Evolutionary conservation across 2,113 vertebrate species (phyloP).

Genomic region (Callospermophilus lateralis): DNA sequence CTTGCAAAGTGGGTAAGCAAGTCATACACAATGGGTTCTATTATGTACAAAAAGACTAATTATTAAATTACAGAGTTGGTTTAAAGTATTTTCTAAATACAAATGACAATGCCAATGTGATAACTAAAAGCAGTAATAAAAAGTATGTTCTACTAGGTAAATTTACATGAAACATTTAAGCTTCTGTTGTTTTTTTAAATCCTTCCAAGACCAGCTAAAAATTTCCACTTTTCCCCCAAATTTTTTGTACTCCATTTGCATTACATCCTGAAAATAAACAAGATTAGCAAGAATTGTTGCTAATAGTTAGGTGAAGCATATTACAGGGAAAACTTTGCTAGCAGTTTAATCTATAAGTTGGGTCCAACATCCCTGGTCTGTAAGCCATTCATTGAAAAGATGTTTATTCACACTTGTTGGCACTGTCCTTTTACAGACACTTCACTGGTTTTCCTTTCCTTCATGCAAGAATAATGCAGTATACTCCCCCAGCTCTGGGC

Average conservation of each 20-base stretch:
- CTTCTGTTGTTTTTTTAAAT: neutral
- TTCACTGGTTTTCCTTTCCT: neutral
- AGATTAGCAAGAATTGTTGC: neutral
- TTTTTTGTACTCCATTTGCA: conserved; percentile 47
- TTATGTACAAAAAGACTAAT: conserved; percentile 75
- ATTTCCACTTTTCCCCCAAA: neutral
- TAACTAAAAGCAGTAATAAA: conserved; percentile 73
- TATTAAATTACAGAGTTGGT: conserved; percentile 80
- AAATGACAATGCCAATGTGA: conserved; percentile 59
- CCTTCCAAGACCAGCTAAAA: neutral
- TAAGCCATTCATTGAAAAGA: neutral
- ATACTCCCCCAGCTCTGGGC: neutral
- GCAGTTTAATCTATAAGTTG: neutral
- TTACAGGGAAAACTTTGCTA: neutral
- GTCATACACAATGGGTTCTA: conserved; percentile 50
- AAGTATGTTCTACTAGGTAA: conserved; percentile 76
- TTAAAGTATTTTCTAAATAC: conserved; percentile 75
- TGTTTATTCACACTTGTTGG: neutral
- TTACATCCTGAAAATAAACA: conserved; percentile 66
- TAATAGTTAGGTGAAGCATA: conserved; percentile 60
- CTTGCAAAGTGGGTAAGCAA: conserved; percentile 69
- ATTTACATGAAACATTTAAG: conserved; percentile 78
- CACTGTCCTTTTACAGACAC: neutral
- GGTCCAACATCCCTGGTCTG: neutral
- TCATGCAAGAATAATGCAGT: neutral